phyloP scores from a whole-genome alignment of 2,888 invertebrate species.

The Diaperis boleti region DNA sequence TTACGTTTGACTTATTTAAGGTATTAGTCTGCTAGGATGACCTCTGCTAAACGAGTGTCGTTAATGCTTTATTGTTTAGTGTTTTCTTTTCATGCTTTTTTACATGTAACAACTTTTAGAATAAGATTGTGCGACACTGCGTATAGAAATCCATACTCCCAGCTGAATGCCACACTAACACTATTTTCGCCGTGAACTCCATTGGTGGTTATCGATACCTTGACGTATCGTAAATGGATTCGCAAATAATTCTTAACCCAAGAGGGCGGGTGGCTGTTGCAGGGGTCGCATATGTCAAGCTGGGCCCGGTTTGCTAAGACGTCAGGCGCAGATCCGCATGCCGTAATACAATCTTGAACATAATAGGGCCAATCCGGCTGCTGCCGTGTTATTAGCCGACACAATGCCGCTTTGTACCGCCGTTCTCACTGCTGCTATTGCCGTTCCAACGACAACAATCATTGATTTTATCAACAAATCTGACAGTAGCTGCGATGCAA shows the following conservation, averaged over 20 bases:
- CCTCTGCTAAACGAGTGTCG: neutral
- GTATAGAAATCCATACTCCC: no score
- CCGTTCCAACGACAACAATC: constrained; percentile 57
- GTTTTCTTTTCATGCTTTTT: no score
- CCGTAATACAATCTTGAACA: constrained; percentile 65
- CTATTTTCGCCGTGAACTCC: no score
- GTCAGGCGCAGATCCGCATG: constrained; percentile 63
- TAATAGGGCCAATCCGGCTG: constrained; percentile 64
- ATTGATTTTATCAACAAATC: constrained; percentile 61
- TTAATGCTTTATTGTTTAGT: no score
- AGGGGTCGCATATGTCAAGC: constrained; percentile 53
- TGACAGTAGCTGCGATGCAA: constrained; percentile 47
- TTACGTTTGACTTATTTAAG: constrained; percentile 27
- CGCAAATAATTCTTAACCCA: constrained; percentile 16
- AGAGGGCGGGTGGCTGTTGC: constrained; percentile 30
- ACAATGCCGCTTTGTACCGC: constrained; percentile 59
- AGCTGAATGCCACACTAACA: no score
- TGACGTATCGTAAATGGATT: constrained; percentile 27
- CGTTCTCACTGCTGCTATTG: constrained; percentile 51
- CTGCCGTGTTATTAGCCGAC: constrained; percentile 61
- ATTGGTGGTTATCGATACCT: constrained; percentile 23
- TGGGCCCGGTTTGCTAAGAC: constrained; percentile 60
- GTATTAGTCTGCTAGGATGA: constrained; percentile 3
- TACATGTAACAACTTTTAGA: no score
- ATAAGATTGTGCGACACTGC: no score